Conservation (phyloP, 2,113 vertebrate species). For the Myocastor coypus region DNA sequence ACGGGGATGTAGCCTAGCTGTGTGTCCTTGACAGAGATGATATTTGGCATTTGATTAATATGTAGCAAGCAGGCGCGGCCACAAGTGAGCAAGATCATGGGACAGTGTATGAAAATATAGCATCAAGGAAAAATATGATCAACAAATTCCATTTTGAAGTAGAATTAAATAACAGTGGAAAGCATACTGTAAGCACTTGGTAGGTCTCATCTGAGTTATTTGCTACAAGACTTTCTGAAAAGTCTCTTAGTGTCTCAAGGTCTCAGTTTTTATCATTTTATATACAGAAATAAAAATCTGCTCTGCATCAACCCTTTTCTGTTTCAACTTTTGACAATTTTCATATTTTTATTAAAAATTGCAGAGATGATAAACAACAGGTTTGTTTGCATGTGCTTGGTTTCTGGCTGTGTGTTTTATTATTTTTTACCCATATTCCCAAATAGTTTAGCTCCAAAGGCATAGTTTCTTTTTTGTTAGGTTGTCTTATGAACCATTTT, state of each 20-base stretch:
- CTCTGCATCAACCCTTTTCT: background rate
- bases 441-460: constrained; percentile 16
- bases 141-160: background rate
- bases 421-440: background rate
- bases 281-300: background rate
- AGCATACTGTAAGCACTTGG: background rate
- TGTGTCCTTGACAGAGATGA: background rate
- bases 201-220: background rate
- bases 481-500: constrained; percentile 1
- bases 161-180: background rate
- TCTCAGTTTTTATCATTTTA: constrained; percentile 11
- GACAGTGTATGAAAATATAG: background rate
- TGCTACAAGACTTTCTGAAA: background rate
- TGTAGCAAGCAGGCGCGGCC: background rate
- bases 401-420: background rate
- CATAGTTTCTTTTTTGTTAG: background rate
- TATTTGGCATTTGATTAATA: constrained; percentile 23
- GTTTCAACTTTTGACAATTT: background rate
- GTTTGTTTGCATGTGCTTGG: background rate
- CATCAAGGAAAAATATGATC: background rate
- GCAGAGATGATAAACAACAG: background rate
- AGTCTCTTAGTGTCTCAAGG: background rate
- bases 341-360: background rate
- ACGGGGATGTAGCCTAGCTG: background rate
- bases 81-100: background rate